Base-by-base conservation (phyloP, 2,888 invertebrate genomes). In the Drosophila recens region DNA sequence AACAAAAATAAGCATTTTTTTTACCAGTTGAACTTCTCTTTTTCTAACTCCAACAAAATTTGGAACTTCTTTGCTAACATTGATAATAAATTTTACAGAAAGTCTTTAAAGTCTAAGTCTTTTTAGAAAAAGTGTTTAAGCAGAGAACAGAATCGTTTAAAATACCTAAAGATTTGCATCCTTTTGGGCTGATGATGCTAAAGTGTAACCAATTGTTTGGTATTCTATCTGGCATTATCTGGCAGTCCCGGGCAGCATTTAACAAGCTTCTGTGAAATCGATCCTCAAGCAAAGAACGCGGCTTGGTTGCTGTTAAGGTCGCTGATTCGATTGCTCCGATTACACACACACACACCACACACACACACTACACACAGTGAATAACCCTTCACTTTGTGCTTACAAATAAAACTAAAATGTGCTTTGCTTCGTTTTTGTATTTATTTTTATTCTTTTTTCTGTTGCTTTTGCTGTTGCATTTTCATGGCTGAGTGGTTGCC, bases 241-340 rank as follows among this genome's bases (percentile, higher is more conserved):
- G 58, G 67, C 72, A 59, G 57, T 36, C 69, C 34, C 15, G n/a
- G 38, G 51, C 68, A 63, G 36, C 65, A 46, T 52, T 69, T 63
- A 77, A 77, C 76, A 77, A 78, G 77, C 77, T 77, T 77, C 77
- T 77, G 77, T 77, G 77, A 77, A 77, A 77, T 77, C 78, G 77
- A 77, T 77, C 78, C 78, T 67, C 57, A 45, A 46, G 46, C 64
- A 42, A 52, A 43, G 59, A 30, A 46, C 30, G 69, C 65, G 57
- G 67, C 70, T 52, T 56, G 46, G 61, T 57, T 51, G 76, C 46
- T 66, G 73, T 49, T 69, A 66, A 67, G 74, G 75, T 71, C 70
- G 71, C 51, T 45, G 77, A 77, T 77, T 67, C 78, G 71, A 78
- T 78, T 78, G 77, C 77, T 67, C 58, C 78, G 77, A 78, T 78